Evolutionary conservation across 2,888 invertebrate species (phyloP), one percentile per base, ranked within the genome.

Genomic region (Drosophila incognita): DNA sequence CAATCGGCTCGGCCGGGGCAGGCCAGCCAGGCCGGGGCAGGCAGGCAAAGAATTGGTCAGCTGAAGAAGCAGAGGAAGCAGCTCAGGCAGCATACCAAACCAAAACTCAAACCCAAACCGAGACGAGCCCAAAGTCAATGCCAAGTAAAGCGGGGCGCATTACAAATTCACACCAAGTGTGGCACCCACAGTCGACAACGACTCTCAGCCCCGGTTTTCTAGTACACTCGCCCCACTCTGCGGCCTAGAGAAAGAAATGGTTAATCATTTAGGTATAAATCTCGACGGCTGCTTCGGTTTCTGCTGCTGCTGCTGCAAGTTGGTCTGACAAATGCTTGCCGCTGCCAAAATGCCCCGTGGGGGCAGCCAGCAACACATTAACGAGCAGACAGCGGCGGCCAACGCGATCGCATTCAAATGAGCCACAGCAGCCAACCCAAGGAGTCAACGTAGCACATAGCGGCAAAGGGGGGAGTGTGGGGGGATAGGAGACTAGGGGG

Each of bases 211-310:
- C 46, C 46, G 46, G 46, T 46, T 38, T 27, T n/a, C 36, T 29
- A 27, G 24, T 18, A 0, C 36, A 13, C 21, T 53, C 27, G 18
- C 54, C 7, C 15, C n/a, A 24, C n/a, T 56, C 13, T 7, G 11
- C 54, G 18, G 76, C 67, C 76, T 80, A 72, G 84, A 74, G 69
- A 70, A 64, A 73, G 82, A 87, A 89, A 84, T 86, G 80, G 89
- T 89, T 89, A 85, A 85, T 89, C 89, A 89, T 89, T 86, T 89
- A 82, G 82, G 89, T 86, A 89, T 86, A 89, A 86, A 85, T 85
- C 85, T 85, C 87, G 46, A 40, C 67, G 46, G 31, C 27, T 61
- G 67, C 53, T 31, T 35, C 60, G 31, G 51, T 0, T 40, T 33
- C 51, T 27, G 33, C 53, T 35, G 69, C 38, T 18, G 69, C 38